Percentiles rank a stretch among this genome's conserved stretches.
Conservation (phyloP, 2,888 invertebrate genomes). For the Tethea ocularis region DNA sequence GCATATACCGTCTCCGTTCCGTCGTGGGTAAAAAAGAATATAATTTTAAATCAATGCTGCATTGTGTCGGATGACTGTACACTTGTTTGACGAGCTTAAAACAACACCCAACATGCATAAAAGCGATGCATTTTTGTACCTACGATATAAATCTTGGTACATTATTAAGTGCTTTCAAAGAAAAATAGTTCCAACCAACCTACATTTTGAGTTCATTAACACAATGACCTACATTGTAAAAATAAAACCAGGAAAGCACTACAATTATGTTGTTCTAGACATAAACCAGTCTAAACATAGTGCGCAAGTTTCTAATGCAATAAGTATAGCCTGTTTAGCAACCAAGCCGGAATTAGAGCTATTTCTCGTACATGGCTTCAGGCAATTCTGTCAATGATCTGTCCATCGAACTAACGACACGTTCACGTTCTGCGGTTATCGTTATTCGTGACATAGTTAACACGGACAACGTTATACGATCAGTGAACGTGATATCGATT, state of each 20-base stretch:
- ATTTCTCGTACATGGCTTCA: conserved; percentile 7
- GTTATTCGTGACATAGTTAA: conserved; percentile 22
- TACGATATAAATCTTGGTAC: neutral
- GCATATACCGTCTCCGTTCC: too few species aligned
- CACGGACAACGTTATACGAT: conserved; percentile 12
- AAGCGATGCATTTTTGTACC: neutral
- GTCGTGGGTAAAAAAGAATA: too few species aligned
- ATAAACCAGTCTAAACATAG: neutral
- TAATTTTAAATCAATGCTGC: neutral
- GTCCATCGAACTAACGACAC: conserved; percentile 30
- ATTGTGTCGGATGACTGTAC: conserved; percentile 7
- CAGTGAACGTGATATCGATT: conserved; percentile 8
- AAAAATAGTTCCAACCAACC: neutral
- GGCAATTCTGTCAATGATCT: conserved; percentile 24
- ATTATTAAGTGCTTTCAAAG: neutral
- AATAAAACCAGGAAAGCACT: conserved; percentile 4
- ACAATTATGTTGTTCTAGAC: neutral
- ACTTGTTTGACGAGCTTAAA: neutral
- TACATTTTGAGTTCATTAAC: neutral
- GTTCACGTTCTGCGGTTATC: conserved; percentile 26
- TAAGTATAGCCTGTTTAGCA: neutral
- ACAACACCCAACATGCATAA: neutral
- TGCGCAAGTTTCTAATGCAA: conserved; percentile 2
- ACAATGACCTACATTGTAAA: conserved; percentile 1
- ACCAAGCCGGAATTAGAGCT: neutral